Conservation (phyloP, 1,140 invertebrate species). For the Phortica variegata region DNA sequence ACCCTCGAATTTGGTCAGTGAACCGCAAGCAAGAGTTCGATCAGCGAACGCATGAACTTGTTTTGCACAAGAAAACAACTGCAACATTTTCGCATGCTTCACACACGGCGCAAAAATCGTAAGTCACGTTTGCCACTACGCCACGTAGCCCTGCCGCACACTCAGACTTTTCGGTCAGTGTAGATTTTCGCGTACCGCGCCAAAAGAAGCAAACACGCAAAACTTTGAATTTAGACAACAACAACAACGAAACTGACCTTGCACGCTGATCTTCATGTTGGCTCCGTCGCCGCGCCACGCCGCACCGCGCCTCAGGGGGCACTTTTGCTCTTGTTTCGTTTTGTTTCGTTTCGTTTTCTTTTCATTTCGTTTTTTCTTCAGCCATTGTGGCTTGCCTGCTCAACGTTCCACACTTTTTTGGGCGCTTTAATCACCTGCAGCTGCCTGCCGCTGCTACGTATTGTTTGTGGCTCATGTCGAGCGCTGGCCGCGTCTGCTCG, state of each 20-base stretch:
- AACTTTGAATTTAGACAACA: conserved; percentile 23
- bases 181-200: no score
- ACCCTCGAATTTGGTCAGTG: conserved; percentile 44
- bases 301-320: conserved; percentile 35
- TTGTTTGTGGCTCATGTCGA: conserved; percentile 12
- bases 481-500: no score
- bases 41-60: no score
- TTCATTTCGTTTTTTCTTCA: conserved; percentile 6
- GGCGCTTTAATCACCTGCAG: background rate
- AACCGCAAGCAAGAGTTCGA: conserved; percentile 44
- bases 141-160: no score
- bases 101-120: conserved; percentile 22
- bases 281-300: conserved; percentile 36
- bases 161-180: no score
- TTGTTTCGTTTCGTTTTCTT: conserved; percentile 5
- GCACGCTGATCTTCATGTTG: conserved; percentile 29
- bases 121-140: conserved; percentile 8
- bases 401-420: background rate
- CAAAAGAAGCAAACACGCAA: background rate
- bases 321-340: conserved; percentile 4
- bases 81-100: conserved; percentile 30
- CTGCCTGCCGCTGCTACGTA: background rate
- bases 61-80: conserved; percentile 20
- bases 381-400: conserved; percentile 21
- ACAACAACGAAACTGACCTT: conserved; percentile 22